A percentile compares a stretch with the other conserved stretches of the same genome.
Conservation (phyloP, 2,888 invertebrate genomes). For the Nephrotoma appendiculata region DNA sequence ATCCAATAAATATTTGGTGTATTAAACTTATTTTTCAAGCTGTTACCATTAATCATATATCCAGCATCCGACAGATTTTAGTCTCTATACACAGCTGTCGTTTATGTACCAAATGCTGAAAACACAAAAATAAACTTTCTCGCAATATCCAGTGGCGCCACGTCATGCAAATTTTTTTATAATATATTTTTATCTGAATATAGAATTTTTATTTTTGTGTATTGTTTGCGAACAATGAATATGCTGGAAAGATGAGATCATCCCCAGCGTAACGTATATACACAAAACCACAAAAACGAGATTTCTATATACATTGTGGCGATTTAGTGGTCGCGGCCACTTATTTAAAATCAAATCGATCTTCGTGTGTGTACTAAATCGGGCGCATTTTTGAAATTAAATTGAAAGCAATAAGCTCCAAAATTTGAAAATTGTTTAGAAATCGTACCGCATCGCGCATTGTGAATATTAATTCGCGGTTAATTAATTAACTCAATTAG, state of each 20-base stretch:
- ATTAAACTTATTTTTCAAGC: neutral
- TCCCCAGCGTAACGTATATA: neutral
- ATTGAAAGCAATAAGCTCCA: neutral
- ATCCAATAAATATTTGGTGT: no score
- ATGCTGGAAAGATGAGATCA: neutral
- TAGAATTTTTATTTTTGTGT: neutral
- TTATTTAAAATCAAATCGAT: neutral
- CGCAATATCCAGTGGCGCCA: neutral
- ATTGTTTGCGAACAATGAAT: no score
- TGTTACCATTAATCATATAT: neutral
- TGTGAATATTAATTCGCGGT: neutral
- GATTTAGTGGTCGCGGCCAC: neutral
- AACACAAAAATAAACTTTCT: neutral
- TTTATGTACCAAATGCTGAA: neutral
- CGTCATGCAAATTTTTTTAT: neutral
- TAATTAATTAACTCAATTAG: neutral
- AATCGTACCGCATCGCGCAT: neutral
- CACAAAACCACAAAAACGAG: neutral
- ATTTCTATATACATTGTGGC: no score
- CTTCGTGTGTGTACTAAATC: neutral
- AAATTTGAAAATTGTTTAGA: neutral
- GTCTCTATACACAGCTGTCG: neutral
- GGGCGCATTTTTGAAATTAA: neutral
- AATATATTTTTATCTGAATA: neutral
- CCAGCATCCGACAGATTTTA: neutral